Evolutionary conservation across 1,140 invertebrate species (phyloP).

Genomic region (Oreohelix idahoensis): DNA sequence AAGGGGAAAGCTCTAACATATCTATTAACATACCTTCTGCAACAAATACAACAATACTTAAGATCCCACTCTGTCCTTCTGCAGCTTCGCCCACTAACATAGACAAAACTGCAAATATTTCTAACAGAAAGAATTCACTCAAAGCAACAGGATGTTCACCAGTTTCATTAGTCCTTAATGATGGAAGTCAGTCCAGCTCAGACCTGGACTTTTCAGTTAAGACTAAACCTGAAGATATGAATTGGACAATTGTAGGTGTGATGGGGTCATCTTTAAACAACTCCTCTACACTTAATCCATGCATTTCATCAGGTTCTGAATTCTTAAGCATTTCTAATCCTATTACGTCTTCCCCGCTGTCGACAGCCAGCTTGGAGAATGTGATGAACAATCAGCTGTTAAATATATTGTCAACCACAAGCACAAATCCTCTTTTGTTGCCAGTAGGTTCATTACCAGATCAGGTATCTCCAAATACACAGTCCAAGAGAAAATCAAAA

Average conservation of each 20-base stretch:
- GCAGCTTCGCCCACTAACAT: neutral
- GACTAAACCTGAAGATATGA: slow-evolving; percentile 24
- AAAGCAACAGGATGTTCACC: neutral
- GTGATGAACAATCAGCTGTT: neutral
- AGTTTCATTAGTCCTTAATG: neutral
- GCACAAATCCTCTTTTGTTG: neutral
- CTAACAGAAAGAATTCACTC: neutral
- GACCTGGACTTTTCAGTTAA: neutral
- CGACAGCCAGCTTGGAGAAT: neutral
- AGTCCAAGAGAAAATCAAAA: neutral
- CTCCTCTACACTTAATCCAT: neutral
- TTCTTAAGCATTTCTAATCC: neutral
- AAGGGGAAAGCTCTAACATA: neutral
- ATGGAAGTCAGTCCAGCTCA: neutral
- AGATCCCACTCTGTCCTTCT: slow-evolving; percentile 4
- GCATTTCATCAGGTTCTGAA: neutral
- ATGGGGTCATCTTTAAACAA: neutral
- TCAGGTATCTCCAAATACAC: neutral
- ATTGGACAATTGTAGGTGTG: slow-evolving; percentile 19
- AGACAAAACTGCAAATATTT: neutral
- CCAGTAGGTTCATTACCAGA: neutral
- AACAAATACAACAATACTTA: slow-evolving; percentile 14
- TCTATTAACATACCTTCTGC: neutral
- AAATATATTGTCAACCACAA: neutral
- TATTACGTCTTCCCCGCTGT: neutral